Evolutionary conservation across 2,888 invertebrate species (phyloP), one percentile per base, ranked within the genome.

Genomic region (Ormyrus pomaceus): DNA sequence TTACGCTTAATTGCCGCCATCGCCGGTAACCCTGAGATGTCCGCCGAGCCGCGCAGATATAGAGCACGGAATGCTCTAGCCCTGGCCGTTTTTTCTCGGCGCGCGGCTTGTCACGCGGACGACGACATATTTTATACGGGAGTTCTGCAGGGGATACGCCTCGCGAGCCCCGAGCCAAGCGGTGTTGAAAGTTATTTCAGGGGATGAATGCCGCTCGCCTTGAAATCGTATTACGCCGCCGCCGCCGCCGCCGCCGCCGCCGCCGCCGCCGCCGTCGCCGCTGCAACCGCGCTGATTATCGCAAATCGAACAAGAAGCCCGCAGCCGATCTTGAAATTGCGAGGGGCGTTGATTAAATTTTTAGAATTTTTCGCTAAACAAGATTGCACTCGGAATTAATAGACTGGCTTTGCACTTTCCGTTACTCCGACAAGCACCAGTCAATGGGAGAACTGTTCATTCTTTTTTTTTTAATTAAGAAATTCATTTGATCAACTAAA

Each of bases 1-100:
- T 87, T 86, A 85, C 85, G 84, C 85, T 86, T 87, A 87, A 87
- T 86, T 87, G 84, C 84, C 83, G 64, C 51, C 48, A 45, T 19
- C 76, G 72, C 79, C 51, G 81, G 70, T 82, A 83, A 75, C 66
- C 74, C 76, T 81, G 78, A 83, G 72, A 81, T 80, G 76, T 79
- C 79, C 72, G 73, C 53, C 19, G 74, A 46, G 65, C n/a, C 58
- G 48, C 50, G 19, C 53, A 66, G 58, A 71, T 71, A 34, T 58
- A 58, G 71, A 70, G 13, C 77, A 66, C 58, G 65, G 45, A 6
- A 46, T 51, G 13, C 10, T 48, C 56, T 59, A 48, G 11, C 61
- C 51, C 61, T 48, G 45, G 56, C 46, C 58, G 58, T 62, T 72
- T 55, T 55, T 72, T 45, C 51, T 70, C n/a, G n/a, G 34, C 64